Conservation (phyloP, 2,113 vertebrate species). For the Oplegnathus fasciatus region DNA sequence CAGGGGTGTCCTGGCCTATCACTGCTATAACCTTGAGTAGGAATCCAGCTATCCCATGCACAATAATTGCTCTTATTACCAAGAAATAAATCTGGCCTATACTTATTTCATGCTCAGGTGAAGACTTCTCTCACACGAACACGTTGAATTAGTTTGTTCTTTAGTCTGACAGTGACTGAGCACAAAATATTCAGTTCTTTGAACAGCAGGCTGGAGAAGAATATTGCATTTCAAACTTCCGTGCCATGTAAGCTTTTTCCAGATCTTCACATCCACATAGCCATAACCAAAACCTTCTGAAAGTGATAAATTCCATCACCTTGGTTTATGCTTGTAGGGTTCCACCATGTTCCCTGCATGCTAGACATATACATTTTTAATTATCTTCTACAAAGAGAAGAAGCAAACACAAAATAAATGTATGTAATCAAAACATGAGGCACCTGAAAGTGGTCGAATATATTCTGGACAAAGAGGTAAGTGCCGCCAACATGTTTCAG, state of each 20-base stretch:
- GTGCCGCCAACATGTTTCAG: constrained; percentile 24
- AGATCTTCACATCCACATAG: constrained; percentile 71
- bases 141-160: constrained; percentile 59
- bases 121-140: constrained; percentile 42
- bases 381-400: background rate
- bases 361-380: background rate
- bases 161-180: constrained; percentile 44
- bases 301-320: constrained; percentile 27
- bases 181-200: constrained; percentile 45
- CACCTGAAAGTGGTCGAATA: constrained; percentile 34
- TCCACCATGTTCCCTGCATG: background rate
- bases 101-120: constrained; percentile 65
- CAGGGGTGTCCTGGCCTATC: constrained; percentile 65
- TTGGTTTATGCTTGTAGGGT: background rate
- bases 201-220: constrained; percentile 37
- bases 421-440: constrained; percentile 5
- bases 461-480: constrained; percentile 54
- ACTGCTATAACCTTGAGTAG: constrained; percentile 76
- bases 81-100: constrained; percentile 58
- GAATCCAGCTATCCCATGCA: constrained; percentile 54
- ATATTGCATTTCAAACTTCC: constrained; percentile 59
- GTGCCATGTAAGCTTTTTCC: constrained; percentile 69
- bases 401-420: background rate
- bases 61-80: constrained; percentile 60
- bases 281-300: constrained; percentile 31